Conservation (phyloP, 2,113 vertebrate species). For the Sporophila hypoxantha region DNA sequence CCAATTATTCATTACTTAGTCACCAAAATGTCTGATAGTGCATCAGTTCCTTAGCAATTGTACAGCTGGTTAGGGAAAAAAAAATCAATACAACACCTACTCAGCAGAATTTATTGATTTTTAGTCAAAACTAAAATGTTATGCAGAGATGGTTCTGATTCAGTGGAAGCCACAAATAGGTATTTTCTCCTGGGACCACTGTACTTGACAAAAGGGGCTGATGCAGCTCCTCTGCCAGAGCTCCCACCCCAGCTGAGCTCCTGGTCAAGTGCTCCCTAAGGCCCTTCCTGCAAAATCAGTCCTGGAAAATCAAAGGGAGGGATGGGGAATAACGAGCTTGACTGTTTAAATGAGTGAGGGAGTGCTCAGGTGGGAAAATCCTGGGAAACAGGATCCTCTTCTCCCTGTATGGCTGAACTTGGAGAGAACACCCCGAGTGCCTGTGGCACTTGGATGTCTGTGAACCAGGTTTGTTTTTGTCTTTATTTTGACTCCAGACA, state of each 20-base stretch:
- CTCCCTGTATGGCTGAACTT: not conserved
- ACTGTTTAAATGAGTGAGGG: not conserved
- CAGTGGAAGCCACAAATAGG: not conserved
- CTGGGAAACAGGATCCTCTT: not conserved
- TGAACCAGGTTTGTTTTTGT: not conserved
- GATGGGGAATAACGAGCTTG: not conserved
- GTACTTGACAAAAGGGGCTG: not conserved
- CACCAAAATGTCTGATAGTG: not conserved
- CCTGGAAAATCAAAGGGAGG: not conserved
- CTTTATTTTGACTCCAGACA: not conserved
- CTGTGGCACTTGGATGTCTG: not conserved
- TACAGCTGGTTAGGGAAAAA: conserved; percentile 31
- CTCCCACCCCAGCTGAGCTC: not conserved
- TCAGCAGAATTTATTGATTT: conserved; percentile 36
- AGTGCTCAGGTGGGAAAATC: not conserved
- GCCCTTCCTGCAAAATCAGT: accelerated
- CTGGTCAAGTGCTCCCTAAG: not conserved
- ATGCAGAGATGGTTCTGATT: not conserved
- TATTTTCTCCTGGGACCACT: not conserved
- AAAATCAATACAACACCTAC: conserved; percentile 47
- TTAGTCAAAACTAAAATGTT: conserved; percentile 16
- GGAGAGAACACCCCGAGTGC: not conserved
- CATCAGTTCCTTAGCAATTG: conserved; percentile 39
- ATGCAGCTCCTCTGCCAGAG: not conserved
- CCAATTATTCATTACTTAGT: conserved; percentile 47